Base-by-base conservation (phyloP, 2,113 vertebrate genomes). In the Lynx canadensis region DNA sequence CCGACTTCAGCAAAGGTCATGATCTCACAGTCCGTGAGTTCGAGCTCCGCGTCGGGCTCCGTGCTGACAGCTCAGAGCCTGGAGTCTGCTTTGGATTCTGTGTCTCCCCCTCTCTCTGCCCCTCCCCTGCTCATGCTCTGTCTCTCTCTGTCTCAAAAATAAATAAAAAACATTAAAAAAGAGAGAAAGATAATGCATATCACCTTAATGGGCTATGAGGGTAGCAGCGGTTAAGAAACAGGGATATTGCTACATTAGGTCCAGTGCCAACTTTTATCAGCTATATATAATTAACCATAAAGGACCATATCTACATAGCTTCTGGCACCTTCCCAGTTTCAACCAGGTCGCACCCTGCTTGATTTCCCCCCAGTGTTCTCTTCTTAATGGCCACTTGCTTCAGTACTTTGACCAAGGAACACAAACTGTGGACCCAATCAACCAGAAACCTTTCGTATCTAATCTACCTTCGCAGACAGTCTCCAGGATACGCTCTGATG, bases 301-400 rank as follows among this genome's bases (percentile, higher is more conserved):
- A n/a, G 29, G 50, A 15, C 63, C 31, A n/a, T 9, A 38, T 21
- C 41, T 84, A n/a, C 60, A 5, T 27, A n/a, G 7, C 8, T 81
- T 18, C 50, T 25, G 33, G 25, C 1, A 19, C 33, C 87, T 60
- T 69, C 63, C 1, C 6, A 4, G n/a, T 27, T n/a, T 60, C 15
- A 60, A 1, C 21, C 33, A 4, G 52, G 8, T 60, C 71, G 80
- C 8, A 60, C 8, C 11, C n/a, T 12, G 27, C 12, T 80, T 21
- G 15, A 19, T 18, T 33, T 41, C 57, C 9, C 27, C 5, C 36
- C 60, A 23, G 0, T 0, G 1, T 45, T 36, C 52, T 55, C 63
- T 94, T 36, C 55, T 31, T 48, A 25, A 18, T 36, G 83, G 86
- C 15, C 55, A 4, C 4, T 18, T 33, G 36, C 0, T 10, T 79